A percentile compares a stretch with the other conserved stretches of the same genome.
Evolutionary conservation across 2,113 vertebrate genomes (phyloP).

Genomic region (Heterotilapia buettikoferi): DNA sequence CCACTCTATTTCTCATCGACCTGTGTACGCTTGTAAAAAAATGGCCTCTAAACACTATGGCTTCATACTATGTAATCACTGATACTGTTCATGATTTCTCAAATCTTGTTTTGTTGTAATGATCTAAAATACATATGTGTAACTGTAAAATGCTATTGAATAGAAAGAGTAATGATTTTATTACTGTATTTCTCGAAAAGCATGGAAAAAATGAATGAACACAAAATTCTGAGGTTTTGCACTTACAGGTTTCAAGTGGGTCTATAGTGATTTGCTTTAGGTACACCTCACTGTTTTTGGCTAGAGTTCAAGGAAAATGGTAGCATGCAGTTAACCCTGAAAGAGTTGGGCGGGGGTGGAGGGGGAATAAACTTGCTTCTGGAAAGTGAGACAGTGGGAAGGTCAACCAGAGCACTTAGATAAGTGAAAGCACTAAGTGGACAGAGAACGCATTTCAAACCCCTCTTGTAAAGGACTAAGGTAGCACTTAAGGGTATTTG

Average conservation of each 20-base stretch:
- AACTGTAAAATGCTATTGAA: neutral
- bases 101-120: neutral
- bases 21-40: neutral
- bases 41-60: neutral
- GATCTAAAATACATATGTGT: neutral
- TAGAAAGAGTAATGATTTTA: neutral
- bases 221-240: neutral
- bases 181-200: neutral
- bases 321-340: neutral
- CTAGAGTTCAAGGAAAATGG: neutral
- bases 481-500: constrained; percentile 19
- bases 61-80: neutral
- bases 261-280: neutral
- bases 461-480: neutral
- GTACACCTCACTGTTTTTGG: neutral
- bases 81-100: neutral
- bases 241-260: neutral
- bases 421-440: constrained; percentile 33
- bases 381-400: constrained; percentile 20
- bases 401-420: constrained; percentile 41
- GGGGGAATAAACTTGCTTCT: constrained; percentile 5
- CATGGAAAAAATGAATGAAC: neutral
- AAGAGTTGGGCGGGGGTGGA: neutral
- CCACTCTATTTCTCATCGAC: neutral
- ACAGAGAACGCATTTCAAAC: constrained; percentile 6